Evolutionary conservation across 2,113 vertebrate genomes (phyloP), one percentile per base, ranked within the genome.

Genomic region (Acinonyx jubatus): DNA sequence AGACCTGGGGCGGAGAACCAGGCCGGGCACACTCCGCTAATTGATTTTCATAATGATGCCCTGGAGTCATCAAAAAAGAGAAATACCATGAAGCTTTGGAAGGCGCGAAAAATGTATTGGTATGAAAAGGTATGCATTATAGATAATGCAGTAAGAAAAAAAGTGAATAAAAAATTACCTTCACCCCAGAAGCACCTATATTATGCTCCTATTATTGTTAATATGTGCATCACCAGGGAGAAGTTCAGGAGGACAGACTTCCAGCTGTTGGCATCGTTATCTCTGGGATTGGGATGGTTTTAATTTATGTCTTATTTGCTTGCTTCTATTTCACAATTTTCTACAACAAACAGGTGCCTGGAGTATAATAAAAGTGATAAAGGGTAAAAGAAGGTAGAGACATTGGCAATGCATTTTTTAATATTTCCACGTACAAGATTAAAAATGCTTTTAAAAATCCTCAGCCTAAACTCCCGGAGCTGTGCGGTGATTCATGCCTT

Each of bases 261-360:
- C 45, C 71, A 52, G 33, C 61, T 65, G 21, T 45, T 69, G n/a
- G 41, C 80, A 66, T 29, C 25, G 19, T 74, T 52, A 45, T 79
- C 63, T 83, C 81, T 83, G 27, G 16, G 63, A 31, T 25, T 87
- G 23, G 10, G 6, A 3, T 48, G 52, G 57, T 94, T 96, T 95
- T 95, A 10, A 89, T 38, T 79, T 82, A 71, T 36, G 14, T 18
- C 29, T 84, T 41, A 74, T 68, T 96, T 86, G 13, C 23, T 86
- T 82, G 16, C 84, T 33, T 97, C 48, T 65, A 57, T 81, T 93
- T 94, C 74, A 31, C 15, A 48, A 7, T 94, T 93, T 92, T 89
- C 48, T n/a, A 78, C 4, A 76, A 21, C 16, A 82, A 86, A 55
- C 31, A 96, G 12, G 29, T 79, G 63, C 33, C 38, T 80, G 1